Base-by-base conservation (phyloP, 2,797 vertebrate species). In the Mormyrus hasselquistii region DNA sequence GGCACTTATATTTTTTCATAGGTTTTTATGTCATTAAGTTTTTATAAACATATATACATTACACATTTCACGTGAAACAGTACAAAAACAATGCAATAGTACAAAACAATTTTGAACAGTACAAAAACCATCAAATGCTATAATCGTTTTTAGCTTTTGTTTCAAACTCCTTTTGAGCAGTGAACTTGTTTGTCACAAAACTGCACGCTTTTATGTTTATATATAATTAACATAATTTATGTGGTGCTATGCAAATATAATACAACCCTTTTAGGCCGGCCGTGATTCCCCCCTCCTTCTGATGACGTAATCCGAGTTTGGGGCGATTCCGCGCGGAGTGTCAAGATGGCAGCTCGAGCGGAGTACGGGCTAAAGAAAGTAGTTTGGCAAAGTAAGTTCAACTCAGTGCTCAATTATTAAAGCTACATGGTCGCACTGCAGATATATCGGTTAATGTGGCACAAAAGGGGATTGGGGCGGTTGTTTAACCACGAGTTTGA, bases 301-400 rank as follows among this genome's bases (percentile, higher is more conserved):
- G 82, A 84, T 84, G 82, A 94, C 94, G 94, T 93, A 90, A 92
- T 8, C 14, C 87, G 25, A 44, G 8, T 0, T 34, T 10, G 57
- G 29, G 16, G 25, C 84, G 84, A 55, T 82, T 92, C 41, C 55
- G 16, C 12, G 91, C 93, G 95, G 94, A 92, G 89, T 92, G 90
- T 79, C 93, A 96, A 97, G 90, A 97, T 96, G 96, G 96, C 96
- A 92, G 38, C 95, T 4, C 91, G 87, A 5, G 52, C 93, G 4
- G 96, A 96, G 0, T 89, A 94, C 92, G 96, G 96, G 25, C 93
- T 97, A 44, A 96, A 94, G 86, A 92, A 91, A 89, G 87, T 94
- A 89, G 95, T 97, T 92, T 97, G 96, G 96, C 95, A 96, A 93
- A 96, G 96, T 97, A 95, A 96, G 96, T 96, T 87, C 0, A 9